A percentile compares a stretch with the other conserved stretches of the same genome.
Conservation (phyloP, 2,113 vertebrate species). For the Myiagra hebetior region DNA sequence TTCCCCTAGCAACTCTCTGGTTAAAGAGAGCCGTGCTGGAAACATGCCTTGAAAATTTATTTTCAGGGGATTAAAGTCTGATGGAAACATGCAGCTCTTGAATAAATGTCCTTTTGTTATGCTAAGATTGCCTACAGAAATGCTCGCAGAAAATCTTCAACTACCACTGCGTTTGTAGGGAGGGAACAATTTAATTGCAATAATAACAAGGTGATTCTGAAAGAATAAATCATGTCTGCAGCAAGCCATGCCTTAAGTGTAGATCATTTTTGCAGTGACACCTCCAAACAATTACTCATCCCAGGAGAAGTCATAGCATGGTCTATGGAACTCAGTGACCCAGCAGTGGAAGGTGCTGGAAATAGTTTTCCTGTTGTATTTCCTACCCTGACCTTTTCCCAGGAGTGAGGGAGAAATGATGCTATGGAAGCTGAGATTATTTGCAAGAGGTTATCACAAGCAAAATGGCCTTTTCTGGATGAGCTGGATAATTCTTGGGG, state of each 20-base stretch:
- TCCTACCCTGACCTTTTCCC: not conserved
- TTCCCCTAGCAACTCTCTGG: not conserved
- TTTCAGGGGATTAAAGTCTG: constrained; percentile 1
- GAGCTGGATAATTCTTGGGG: not conserved
- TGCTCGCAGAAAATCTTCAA: not conserved
- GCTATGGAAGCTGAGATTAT: not conserved
- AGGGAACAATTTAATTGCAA: constrained; percentile 41
- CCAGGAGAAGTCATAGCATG: not conserved
- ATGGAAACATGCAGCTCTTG: not conserved
- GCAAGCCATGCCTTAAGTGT: not conserved
- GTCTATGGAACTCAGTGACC: not conserved
- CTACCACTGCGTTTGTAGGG: not conserved
- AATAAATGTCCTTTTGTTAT: not conserved
- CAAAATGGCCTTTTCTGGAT: not conserved
- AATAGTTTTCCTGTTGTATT: not conserved
- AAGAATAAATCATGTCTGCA: not conserved
- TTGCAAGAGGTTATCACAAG: not conserved
- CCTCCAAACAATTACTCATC: not conserved
- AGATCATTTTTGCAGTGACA: not conserved
- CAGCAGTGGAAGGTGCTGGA: not conserved
- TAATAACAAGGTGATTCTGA: constrained; percentile 7
- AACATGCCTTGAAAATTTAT: not conserved
- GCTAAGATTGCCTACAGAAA: not conserved
- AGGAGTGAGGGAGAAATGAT: not conserved
- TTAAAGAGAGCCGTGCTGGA: not conserved